Percentiles rank a stretch among this genome's conserved stretches.
Conservation (phyloP, 1,140 invertebrate species). For the Nilaparvata lugens region DNA sequence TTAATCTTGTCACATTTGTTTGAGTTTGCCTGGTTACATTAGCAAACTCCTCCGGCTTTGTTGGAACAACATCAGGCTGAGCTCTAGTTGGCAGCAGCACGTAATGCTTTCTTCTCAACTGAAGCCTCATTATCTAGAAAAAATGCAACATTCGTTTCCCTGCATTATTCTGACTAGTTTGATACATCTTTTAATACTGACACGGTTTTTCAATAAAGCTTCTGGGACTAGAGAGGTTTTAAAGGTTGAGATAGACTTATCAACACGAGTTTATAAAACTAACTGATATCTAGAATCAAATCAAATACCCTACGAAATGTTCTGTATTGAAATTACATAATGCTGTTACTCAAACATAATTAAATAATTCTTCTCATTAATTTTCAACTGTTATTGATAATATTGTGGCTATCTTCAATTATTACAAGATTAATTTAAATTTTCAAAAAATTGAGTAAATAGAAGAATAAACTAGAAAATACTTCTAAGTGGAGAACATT, state of each 20-base stretch:
- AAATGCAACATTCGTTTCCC: not conserved
- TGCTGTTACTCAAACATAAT: too few species aligned
- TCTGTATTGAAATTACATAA: too few species aligned
- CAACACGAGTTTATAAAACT: not conserved
- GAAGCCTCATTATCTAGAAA: constrained; percentile 12
- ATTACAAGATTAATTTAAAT: too few species aligned
- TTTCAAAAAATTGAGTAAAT: too few species aligned
- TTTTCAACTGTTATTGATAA: too few species aligned
- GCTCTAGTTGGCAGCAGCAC: not conserved
- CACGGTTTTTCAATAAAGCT: not conserved
- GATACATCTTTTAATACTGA: not conserved
- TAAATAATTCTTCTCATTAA: too few species aligned
- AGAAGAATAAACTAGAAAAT: too few species aligned
- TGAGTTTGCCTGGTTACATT: constrained; percentile 15
- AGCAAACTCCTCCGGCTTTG: not conserved
- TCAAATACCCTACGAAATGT: too few species aligned
- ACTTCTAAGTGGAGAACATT: too few species aligned
- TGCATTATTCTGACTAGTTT: not conserved
- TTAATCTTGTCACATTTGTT: constrained; percentile 16
- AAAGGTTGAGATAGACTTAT: too few species aligned
- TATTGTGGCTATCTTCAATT: too few species aligned
- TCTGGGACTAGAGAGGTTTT: not conserved
- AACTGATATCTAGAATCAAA: not conserved
- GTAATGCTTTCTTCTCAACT: constrained; percentile 8
- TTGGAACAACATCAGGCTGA: not conserved